Evolutionary conservation across 1,140 invertebrate genomes (phyloP), one percentile per base, ranked within the genome.

Genomic region (Arion vulgaris): DNA sequence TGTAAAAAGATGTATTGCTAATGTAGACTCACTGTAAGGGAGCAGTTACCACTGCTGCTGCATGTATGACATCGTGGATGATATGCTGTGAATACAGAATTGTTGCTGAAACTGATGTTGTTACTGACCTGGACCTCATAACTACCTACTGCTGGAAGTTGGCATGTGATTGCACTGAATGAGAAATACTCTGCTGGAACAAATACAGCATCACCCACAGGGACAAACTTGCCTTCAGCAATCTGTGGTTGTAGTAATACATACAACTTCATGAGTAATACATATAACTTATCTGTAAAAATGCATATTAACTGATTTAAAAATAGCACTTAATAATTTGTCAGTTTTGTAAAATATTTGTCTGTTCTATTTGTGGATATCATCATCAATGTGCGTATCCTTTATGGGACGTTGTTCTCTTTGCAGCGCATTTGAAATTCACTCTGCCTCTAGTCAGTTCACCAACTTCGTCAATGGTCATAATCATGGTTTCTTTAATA

Each of bases 51-150:
- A 71, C 83, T 75, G 26, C 5, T 28, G 19, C 39, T 76, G 80
- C 87, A 89, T 2, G 38, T 66, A 41, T 88, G 87, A 66, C 87
- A 89, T 34, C 71, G 34, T 28, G 84, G 81, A 41, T 80, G 62
- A 69, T 72, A 87, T 1, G 85, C 81, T 0, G 84, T 89, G 57
- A 85, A 86, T 0, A 83, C 53, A n/a, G 84, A 57, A 2, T 5
- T 19, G 2, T 82, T 75, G 57, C 84, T 88, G 41, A 53, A 82
- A 19, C 68, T 82, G 19, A 82, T 84, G 45, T 87, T 83, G 73
- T 88, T 88, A 57, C 79, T 86, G 19, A 88, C 74, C 38, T 80
- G 36, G 5, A 89, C 75, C 17, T 81, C 72, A 83, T 89, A 87
- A 74, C 86, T 88, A 28, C 82, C 81, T 23, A 57, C 81, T 19